Base-by-base conservation (phyloP, 2,888 invertebrate genomes). In the Steromphala cineraria region DNA sequence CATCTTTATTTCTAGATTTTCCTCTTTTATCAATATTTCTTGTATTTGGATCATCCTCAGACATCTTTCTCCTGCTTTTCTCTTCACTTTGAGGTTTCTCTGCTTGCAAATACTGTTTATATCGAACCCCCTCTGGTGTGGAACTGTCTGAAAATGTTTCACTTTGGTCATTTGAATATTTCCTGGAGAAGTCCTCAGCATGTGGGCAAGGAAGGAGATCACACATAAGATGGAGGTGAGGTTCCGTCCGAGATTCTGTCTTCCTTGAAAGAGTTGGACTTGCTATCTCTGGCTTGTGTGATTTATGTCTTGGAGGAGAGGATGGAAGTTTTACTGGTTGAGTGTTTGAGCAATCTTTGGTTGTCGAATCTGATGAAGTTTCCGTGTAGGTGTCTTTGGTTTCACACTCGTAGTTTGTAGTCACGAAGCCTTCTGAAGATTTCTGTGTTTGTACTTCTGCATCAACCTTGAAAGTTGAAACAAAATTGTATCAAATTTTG, bases 191-290 rank as follows among this genome's bases (percentile, higher is more conserved):
- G n/a, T 79, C 56, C 8, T 76, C 17, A 24, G 80, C 81, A 78
- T 89, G 88, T 28, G 87, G 86, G 80, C 88, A 89, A 1, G 89
- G 89, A 74, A 89, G 76, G 10, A 89, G 75, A 62, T 89, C 89
- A 85, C 89, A 89, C 87, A 89, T 87, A 0, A 89, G 80, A 80
- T 89, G 89, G 28, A 88, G 81, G 79, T 89, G 89, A 53, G 89
- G 89, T 40, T 89, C 88, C 17, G 88, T 80, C n/a, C 82, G 80
- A 17, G 67, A 46, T 24, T 74, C 67, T 71, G 24, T 74, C 10
- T 79, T 78, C 40, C 78, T 81, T 19, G 74, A 71, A 46, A 88
- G 82, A 7, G 81, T 81, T 17, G 88, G 88, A 81, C 88, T 88
- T 46, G 89, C 88, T 31, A 89, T 85, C 19, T 40, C 52, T 8